These are phyloP conservation scores for Lasioglossum morio DNA, from an alignment of 2,888 invertebrate species.

Conservation along the genomic window DNA sequence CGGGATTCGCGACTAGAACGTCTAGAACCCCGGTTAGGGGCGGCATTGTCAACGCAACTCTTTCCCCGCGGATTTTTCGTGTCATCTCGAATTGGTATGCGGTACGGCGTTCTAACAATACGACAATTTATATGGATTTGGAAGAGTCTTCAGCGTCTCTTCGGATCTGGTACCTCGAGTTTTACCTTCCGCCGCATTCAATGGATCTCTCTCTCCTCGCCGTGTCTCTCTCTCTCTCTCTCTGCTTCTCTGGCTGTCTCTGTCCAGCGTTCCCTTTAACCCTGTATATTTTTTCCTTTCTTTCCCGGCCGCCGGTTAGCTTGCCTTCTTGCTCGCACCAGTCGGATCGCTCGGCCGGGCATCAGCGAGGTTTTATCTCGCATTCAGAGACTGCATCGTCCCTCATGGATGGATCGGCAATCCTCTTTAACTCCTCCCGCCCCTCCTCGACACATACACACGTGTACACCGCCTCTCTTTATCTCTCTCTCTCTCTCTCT, in stretches of 20 bases:
- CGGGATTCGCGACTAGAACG: constrained; percentile 28
- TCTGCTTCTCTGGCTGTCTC: constrained; percentile 28
- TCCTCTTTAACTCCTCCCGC: constrained; percentile 80
- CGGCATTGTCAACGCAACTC: constrained; percentile 64
- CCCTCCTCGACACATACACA: constrained; percentile 24
- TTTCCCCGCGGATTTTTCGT: constrained; percentile 73
- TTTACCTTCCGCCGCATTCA: constrained; percentile 82
- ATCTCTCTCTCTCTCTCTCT: constrained; percentile 64
- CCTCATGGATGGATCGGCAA: constrained; percentile 82
- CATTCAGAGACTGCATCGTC: constrained; percentile 80
- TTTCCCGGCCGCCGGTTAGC: constrained; percentile 54
- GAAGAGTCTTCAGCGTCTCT: constrained; percentile 79
- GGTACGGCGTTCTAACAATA: constrained; percentile 79
- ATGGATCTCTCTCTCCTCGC: constrained; percentile 73
- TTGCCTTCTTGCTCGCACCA: constrained; percentile 69
- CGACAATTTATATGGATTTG: constrained; percentile 84
- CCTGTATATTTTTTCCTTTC: constrained; percentile 66
- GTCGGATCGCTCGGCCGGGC: constrained; percentile 75
- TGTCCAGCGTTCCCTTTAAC: constrained; percentile 61
- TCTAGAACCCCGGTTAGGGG: background rate
- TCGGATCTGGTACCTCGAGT: constrained; percentile 80
- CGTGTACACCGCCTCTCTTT: constrained; percentile 18
- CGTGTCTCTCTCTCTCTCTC: constrained; percentile 17
- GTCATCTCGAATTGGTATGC: constrained; percentile 81
- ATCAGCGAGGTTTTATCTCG: constrained; percentile 80